These are phyloP conservation scores for Aphelenchoides besseyi DNA, from an alignment of 1,140 invertebrate genomes.

Conservation along the genomic window DNA sequence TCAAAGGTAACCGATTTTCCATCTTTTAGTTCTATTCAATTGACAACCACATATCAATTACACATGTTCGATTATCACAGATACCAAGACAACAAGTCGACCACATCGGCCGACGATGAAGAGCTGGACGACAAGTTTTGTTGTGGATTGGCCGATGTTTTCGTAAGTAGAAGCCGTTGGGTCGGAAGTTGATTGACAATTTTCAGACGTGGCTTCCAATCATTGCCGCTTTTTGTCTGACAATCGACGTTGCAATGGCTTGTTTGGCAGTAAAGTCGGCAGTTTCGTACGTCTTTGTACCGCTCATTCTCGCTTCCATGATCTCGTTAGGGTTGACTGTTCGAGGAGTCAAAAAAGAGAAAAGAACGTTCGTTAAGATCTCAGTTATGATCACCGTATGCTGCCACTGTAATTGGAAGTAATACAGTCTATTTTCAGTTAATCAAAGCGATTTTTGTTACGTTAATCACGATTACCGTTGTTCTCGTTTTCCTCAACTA, in stretches of 20 bases:
- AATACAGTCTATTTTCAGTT: not conserved
- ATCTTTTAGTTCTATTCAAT: too few relatives aligned
- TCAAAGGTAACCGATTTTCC: too few relatives aligned
- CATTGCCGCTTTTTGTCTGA: not conserved
- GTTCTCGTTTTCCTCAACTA: not conserved
- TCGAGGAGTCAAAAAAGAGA: not conserved
- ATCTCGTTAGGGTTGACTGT: not conserved
- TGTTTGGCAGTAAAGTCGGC: not conserved
- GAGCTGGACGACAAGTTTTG: not conserved
- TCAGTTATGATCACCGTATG: not conserved
- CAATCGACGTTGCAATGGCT: not conserved
- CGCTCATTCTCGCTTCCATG: not conserved
- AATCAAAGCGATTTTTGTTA: not conserved
- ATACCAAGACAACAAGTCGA: not conserved
- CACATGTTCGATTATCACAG: not conserved
- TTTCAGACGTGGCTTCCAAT: not conserved
- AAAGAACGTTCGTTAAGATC: not conserved
- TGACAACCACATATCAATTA: too few relatives aligned
- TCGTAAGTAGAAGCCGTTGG: not conserved
- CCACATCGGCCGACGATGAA: not conserved
- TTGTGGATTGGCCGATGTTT: not conserved
- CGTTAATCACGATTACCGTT: not conserved
- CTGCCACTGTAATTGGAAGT: not conserved
- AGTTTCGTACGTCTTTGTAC: not conserved
- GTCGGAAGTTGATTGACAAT: not conserved